Percentiles rank a stretch among this genome's conserved stretches.
These are phyloP conservation scores for Chaetodon trifascialis DNA, from an alignment of 2,113 vertebrate species.

Conservation along the genomic window DNA sequence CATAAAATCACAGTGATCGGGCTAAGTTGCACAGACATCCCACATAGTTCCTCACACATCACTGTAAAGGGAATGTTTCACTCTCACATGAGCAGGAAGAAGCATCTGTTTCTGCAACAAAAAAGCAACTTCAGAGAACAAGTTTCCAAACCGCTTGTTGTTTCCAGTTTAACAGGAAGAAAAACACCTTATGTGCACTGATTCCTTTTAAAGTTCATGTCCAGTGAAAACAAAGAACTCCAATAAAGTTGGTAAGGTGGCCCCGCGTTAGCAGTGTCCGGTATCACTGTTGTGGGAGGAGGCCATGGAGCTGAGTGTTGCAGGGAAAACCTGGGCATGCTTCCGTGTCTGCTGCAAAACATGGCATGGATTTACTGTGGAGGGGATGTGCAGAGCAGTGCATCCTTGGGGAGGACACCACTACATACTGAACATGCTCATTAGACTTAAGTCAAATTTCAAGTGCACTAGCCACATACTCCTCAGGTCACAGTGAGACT, in stretches of 20 bases:
- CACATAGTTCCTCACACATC: not conserved
- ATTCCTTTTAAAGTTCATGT: not conserved
- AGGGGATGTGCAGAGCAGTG: not conserved
- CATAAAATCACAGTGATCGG: not conserved
- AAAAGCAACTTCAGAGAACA: constrained; percentile 23
- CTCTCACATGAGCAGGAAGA: constrained; percentile 57
- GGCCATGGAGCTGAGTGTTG: constrained; percentile 2
- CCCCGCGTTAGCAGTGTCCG: constrained; percentile 1
- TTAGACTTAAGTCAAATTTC: not conserved
- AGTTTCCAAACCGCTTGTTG: constrained; percentile 35
- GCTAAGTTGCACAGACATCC: constrained; percentile 1
- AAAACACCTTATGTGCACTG: not conserved
- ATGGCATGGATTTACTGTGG: constrained; percentile 38
- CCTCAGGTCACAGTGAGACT: constrained; percentile 39
- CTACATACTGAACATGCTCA: not conserved
- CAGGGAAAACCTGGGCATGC: constrained; percentile 56
- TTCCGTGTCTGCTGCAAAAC: constrained; percentile 46
- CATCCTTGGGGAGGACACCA: not conserved
- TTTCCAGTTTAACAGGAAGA: not conserved
- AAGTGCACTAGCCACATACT: constrained; percentile 11
- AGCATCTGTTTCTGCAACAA: constrained; percentile 58
- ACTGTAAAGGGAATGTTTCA: constrained; percentile 26
- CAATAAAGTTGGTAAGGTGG: constrained; percentile 10
- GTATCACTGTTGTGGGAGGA: constrained; percentile 22
- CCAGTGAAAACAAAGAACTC: not conserved